Conservation (phyloP, 2,113 vertebrate genomes). For the Engraulis encrasicolus region DNA sequence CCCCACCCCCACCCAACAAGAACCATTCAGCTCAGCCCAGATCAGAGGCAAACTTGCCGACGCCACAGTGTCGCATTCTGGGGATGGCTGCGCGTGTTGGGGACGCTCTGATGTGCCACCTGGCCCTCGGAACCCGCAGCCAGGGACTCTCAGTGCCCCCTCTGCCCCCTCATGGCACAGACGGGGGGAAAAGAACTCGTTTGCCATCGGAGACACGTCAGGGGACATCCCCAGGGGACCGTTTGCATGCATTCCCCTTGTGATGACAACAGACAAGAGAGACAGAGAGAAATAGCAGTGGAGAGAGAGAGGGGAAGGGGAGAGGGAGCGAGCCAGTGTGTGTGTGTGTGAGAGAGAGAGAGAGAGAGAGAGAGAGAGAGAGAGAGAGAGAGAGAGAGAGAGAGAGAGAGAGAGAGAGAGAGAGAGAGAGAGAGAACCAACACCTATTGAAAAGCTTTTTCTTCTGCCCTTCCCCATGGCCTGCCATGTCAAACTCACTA, state of each 20-base stretch:
- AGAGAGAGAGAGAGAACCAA: constrained; percentile 53
- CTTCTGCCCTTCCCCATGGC: background rate
- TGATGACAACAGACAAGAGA: constrained; percentile 65
- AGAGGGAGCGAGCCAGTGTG: constrained; percentile 46
- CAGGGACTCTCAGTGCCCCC: constrained; percentile 74
- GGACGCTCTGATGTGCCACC: constrained; percentile 77
- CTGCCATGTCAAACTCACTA: constrained; percentile 4
- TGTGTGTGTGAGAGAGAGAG: constrained; percentile 36
- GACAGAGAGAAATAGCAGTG: background rate
- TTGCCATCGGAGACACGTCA: constrained; percentile 62
- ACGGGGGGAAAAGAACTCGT: constrained; percentile 69
- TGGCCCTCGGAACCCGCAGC: constrained; percentile 67
- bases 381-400: constrained; percentile 27
- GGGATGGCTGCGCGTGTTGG: constrained; percentile 69
- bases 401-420: constrained; percentile 28
- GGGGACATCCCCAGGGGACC: constrained; percentile 67
- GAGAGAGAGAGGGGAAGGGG: constrained; percentile 47
- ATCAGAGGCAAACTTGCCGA: constrained; percentile 74
- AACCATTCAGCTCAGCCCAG: constrained; percentile 48
- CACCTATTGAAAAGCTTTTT: constrained; percentile 63
- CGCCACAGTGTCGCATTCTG: constrained; percentile 83
- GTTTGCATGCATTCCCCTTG: constrained; percentile 64
- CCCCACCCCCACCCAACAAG: constrained; percentile 56
- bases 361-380: constrained; percentile 34
- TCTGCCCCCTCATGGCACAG: constrained; percentile 51